Percentiles rank a stretch among this genome's conserved stretches.
phyloP scores from a whole-genome alignment of 2,888 invertebrate species.

The Mimachlamys varia region DNA sequence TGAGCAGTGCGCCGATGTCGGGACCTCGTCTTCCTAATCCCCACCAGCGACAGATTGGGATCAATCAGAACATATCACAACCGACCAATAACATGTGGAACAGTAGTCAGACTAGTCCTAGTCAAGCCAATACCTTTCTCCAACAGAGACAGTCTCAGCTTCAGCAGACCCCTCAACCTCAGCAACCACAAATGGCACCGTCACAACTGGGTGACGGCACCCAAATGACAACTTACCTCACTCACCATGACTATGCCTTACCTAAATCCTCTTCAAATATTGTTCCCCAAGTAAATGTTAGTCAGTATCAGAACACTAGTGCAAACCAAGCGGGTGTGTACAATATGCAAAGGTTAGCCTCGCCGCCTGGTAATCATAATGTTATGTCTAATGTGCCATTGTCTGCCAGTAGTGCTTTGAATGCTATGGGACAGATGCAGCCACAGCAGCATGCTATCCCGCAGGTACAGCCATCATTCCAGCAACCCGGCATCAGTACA shows the following conservation, averaged over 20 bases:
- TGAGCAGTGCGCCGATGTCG: conserved; percentile 39
- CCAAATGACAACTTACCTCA: conserved; percentile 60
- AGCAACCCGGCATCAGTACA: conserved; percentile 46
- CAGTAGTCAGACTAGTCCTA: conserved; percentile 59
- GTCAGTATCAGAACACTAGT: conserved; percentile 48
- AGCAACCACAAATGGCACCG: conserved; percentile 44
- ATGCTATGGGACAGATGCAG: conserved; percentile 54
- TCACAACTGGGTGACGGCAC: conserved; percentile 42
- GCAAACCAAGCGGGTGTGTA: conserved; percentile 55
- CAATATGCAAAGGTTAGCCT: conserved; percentile 64
- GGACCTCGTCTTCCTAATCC: conserved; percentile 66
- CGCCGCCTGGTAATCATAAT: conserved; percentile 55
- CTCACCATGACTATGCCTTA: conserved; percentile 69
- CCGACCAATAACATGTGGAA: conserved; percentile 59
- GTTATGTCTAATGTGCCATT: conserved; percentile 53
- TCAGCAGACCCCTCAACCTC: conserved; percentile 49
- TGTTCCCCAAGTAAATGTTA: conserved; percentile 43
- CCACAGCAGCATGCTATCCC: conserved; percentile 51
- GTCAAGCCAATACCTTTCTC: conserved; percentile 48
- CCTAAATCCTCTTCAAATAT: conserved; percentile 51
- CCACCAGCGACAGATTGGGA: conserved; percentile 62
- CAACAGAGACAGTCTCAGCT: conserved; percentile 56
- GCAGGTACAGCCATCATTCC: conserved; percentile 37
- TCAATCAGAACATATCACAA: conserved; percentile 54
- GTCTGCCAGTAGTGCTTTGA: conserved; percentile 44